These are phyloP conservation scores for Nothoprocta perdicaria DNA, from an alignment of 2,113 vertebrate genomes.

Conservation along the genomic window DNA sequence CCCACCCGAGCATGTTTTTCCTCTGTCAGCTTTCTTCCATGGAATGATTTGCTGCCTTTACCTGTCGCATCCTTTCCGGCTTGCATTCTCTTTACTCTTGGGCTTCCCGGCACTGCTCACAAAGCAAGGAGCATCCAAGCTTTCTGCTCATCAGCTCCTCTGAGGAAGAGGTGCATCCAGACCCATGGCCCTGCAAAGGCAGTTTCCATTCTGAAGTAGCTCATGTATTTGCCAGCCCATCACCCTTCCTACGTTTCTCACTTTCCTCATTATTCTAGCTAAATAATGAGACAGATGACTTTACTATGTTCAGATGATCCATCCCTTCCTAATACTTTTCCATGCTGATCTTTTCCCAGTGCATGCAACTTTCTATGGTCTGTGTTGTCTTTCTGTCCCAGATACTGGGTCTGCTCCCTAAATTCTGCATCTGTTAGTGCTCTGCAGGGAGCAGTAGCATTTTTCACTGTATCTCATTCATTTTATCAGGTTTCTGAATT, in stretches of 20 bases:
- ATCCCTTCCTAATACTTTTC: not conserved
- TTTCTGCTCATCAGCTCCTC: not conserved
- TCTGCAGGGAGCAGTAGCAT: not conserved
- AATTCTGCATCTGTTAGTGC: fast-evolving
- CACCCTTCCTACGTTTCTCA: not conserved
- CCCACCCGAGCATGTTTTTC: not conserved
- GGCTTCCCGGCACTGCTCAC: not conserved
- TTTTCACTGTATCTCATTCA: not conserved
- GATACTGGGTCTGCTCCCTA: not conserved
- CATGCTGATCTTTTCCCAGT: not conserved
- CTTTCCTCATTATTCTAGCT: not conserved
- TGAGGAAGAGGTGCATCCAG: no score
- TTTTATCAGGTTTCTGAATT: not conserved
- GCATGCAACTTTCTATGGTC: not conserved
- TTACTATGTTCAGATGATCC: not conserved
- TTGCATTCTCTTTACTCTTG: not conserved
- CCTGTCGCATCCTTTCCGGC: not conserved
- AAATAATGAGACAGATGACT: not conserved
- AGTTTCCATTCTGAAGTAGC: not conserved
- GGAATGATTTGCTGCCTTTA: not conserved
- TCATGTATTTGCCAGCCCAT: not conserved
- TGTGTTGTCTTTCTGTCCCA: not conserved
- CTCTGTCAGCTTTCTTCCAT: not conserved
- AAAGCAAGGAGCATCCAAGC: not conserved
- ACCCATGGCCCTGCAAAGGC: not conserved